phyloP scores from a whole-genome alignment of 1,140 invertebrate genomes.

The Magallana angulata region DNA sequence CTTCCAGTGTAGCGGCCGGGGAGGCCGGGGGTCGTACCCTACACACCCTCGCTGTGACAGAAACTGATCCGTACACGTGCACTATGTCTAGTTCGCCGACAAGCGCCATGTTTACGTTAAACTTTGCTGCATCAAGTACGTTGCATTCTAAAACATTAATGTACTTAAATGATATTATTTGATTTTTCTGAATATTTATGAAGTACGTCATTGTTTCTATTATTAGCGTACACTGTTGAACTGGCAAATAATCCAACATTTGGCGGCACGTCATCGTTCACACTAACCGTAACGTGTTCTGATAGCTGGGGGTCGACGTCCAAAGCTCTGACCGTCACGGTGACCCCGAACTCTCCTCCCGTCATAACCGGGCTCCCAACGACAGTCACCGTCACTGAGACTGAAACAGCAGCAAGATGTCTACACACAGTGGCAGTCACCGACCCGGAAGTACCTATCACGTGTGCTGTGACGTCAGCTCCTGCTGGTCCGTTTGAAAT shows the following conservation, averaged over 20 bases:
- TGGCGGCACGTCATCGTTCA: slow-evolving; percentile 8
- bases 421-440: slow-evolving; percentile 36
- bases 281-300: slow-evolving; percentile 33
- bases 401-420: neutral
- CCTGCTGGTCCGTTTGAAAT: slow-evolving; percentile 50
- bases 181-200: neutral
- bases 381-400: slow-evolving; percentile 38
- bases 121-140: neutral
- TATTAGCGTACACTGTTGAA: neutral
- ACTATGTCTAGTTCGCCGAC: slow-evolving; percentile 18
- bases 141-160: neutral
- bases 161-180: neutral
- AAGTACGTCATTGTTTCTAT: neutral
- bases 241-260: slow-evolving; percentile 11
- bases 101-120: neutral
- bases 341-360: slow-evolving; percentile 43
- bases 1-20: slow-evolving; percentile 16
- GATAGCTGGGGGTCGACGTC: slow-evolving; percentile 48
- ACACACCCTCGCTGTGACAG: slow-evolving; percentile 41
- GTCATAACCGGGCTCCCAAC: slow-evolving; percentile 50
- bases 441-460: slow-evolving; percentile 46
- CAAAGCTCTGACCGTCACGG: slow-evolving; percentile 26
- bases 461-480: slow-evolving; percentile 39
- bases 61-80: slow-evolving; percentile 43
- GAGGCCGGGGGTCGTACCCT: neutral